Percentiles rank a stretch among this genome's conserved stretches.
Conservation (phyloP, 1,140 invertebrate genomes). For the Himalopsyche phryganea region DNA sequence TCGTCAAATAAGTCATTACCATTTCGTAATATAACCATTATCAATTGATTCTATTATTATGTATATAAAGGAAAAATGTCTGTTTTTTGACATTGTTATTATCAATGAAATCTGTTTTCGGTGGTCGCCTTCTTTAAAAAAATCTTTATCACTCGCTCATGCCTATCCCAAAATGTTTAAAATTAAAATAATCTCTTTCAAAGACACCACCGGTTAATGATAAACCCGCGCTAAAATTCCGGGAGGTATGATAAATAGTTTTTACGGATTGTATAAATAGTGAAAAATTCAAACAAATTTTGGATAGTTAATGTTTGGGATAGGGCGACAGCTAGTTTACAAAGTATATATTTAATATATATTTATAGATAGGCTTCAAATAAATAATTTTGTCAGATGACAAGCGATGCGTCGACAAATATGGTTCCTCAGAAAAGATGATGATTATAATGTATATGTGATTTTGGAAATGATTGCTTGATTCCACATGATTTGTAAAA, state of each 20-base stretch:
- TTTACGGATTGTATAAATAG: not conserved
- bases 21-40: no score
- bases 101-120: no score
- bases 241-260: slow-evolving; percentile 3
- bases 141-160: not conserved
- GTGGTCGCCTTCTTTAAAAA: no score
- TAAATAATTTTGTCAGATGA: slow-evolving; percentile 24
- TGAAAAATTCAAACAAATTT: not conserved
- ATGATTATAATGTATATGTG: no score
- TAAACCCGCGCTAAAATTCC: slow-evolving; percentile 2
- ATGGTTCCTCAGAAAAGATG: slow-evolving; percentile 7
- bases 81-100: no score
- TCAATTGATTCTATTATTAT: no score
- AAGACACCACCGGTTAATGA: not conserved
- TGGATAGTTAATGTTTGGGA: slow-evolving; percentile 8
- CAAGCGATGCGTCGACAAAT: not conserved
- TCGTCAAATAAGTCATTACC: no score
- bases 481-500: no score
- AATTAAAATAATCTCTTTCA: not conserved
- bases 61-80: no score
- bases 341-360: slow-evolving; percentile 25
- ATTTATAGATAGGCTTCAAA: slow-evolving; percentile 35
- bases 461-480: no score
- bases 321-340: slow-evolving; percentile 13
- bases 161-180: slow-evolving; percentile 14